Percentiles rank a stretch among this genome's conserved stretches.
Evolutionary conservation across 2,113 vertebrate genomes (phyloP).

Genomic region (Hippolais icterina): DNA sequence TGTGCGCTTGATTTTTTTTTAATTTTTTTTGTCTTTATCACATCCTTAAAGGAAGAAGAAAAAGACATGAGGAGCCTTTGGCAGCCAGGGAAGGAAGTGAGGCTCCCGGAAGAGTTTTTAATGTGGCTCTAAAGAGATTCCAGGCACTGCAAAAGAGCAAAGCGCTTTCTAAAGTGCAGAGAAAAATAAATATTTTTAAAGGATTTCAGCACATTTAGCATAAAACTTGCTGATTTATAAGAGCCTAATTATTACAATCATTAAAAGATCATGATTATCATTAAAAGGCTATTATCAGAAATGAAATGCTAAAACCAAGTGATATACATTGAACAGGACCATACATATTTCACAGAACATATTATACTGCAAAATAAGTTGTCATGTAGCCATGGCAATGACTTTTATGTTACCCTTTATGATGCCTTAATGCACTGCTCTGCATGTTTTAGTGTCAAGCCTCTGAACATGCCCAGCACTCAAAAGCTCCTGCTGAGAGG

Average conservation of each 20-base stretch:
- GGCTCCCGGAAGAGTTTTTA: constrained; percentile 31
- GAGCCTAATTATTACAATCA: constrained; percentile 28
- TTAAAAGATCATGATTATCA: constrained; percentile 23
- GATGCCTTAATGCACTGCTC: constrained; percentile 29
- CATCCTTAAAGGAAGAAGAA: constrained; percentile 21
- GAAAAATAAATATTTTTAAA: constrained; percentile 53
- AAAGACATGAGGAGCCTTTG: background rate
- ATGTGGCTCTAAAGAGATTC: constrained; percentile 5
- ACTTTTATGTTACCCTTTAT: constrained; percentile 44
- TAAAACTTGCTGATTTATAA: constrained; percentile 45
- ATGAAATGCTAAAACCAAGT: constrained; percentile 55
- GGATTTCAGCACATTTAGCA: background rate
- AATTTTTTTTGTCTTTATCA: constrained; percentile 23
- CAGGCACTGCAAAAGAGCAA: constrained; percentile 46
- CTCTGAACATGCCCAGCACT: background rate
- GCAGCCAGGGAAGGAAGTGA: background rate
- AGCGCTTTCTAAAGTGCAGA: constrained; percentile 31
- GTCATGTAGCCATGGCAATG: constrained; percentile 59
- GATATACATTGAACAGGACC: constrained; percentile 34
- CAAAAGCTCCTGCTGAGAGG: background rate
- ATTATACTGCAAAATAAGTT: constrained; percentile 51
- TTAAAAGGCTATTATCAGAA: constrained; percentile 61
- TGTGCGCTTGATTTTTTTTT: constrained; percentile 31
- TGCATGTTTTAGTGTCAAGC: background rate
- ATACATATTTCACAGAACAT: constrained; percentile 44